Base-by-base conservation (phyloP, 2,113 vertebrate species). In the Globicephala melas region DNA sequence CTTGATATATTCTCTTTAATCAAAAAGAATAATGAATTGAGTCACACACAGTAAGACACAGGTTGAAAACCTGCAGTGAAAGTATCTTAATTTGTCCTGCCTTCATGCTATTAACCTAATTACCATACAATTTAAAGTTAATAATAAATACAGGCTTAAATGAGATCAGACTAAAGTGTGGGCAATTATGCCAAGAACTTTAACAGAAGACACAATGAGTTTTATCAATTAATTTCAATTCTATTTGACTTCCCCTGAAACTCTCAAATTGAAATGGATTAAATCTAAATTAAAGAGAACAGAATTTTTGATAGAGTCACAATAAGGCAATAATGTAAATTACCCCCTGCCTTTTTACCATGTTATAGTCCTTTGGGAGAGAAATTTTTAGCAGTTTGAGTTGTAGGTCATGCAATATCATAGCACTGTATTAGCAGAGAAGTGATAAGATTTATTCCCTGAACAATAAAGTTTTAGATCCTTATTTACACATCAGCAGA, bases 1-100 rank as follows among this genome's bases (percentile, higher is more conserved):
- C 53, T 91, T 96, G 71, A 95, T 95, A 89, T 89, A 89, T 50
- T 97, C 26, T 73, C 83, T 97, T 97, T 97, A 93, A 96, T 95
- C 80, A 97, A 96, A 97, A 96, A 4, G 8, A 95, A 67, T 88
- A 95, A 98, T 80, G 55, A 97, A 62, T 71, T 47, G 79, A 93
- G 73, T 86, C 33, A 73, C 11, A 76, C 50, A 65, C 67, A 81
- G 50, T 3, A 82, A 25, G 94, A 88, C n/a, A 77, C 41, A 94
- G 53, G n/a, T 26, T 81, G 71, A 68, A 91, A 98, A 96, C 82
- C 96, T 67, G 68, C 92, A 96, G 86, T 25, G 82, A 96, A 95
- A 14, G 5, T 38, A 28, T 96, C 91, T 97, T 86, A 81, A 94
- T 97, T 97, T 93, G 62, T 84, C 92, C 62, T 80, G 33, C 63